phyloP scores from a whole-genome alignment of 2,888 invertebrate genomes.

The Coenonympha glycerion region DNA sequence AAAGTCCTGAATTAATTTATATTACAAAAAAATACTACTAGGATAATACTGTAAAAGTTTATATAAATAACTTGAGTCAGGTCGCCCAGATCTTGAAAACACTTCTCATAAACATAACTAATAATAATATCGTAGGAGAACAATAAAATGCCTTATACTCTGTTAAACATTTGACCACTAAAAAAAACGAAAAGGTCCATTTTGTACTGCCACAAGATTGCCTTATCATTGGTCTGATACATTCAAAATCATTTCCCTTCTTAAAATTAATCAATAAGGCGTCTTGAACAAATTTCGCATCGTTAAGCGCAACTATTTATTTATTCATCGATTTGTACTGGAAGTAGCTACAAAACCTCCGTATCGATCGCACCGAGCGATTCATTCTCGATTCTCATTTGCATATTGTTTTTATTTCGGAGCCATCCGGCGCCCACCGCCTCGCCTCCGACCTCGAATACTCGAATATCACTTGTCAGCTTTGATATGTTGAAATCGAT shows the following conservation, averaged over 20 bases:
- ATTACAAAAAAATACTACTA: too few relatives aligned
- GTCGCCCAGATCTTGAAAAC: too few relatives aligned
- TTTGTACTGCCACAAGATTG: too few relatives aligned
- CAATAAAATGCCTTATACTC: too few relatives aligned
- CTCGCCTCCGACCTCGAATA: slow-evolving; percentile 62
- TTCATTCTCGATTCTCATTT: slow-evolving; percentile 63
- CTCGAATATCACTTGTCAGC: slow-evolving; percentile 62
- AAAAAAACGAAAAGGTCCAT: too few relatives aligned
- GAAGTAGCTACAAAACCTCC: slow-evolving; percentile 61
- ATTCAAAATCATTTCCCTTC: too few relatives aligned
- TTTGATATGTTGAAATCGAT: slow-evolving; percentile 67
- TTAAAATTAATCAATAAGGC: neutral
- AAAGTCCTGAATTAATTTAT: neutral
- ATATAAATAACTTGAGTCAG: too few relatives aligned
- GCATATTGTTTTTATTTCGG: slow-evolving; percentile 72
- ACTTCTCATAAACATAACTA: too few relatives aligned
- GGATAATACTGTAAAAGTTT: too few relatives aligned
- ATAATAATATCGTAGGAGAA: too few relatives aligned
- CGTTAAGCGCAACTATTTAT: slow-evolving; percentile 58
- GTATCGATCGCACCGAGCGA: slow-evolving; percentile 62
- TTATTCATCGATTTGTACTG: slow-evolving; percentile 69
- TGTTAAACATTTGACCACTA: too few relatives aligned
- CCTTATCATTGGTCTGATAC: too few relatives aligned
- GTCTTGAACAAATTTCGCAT: neutral
- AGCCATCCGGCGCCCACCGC: slow-evolving; percentile 69